Evolutionary conservation across 2,113 vertebrate genomes (phyloP), one percentile per base, ranked within the genome.

Genomic region (Alaudala cheleensis): DNA sequence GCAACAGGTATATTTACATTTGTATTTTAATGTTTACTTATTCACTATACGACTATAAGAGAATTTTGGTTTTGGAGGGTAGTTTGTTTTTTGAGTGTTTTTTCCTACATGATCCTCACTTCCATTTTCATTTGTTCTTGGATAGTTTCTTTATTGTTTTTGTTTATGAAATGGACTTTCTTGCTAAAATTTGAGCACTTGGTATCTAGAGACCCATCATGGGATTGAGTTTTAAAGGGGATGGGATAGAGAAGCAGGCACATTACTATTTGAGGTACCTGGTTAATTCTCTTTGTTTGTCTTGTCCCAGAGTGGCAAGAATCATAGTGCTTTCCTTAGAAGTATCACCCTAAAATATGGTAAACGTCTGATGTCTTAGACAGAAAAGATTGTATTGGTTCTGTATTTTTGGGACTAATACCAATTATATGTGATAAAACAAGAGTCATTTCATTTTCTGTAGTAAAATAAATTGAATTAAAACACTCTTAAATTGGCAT

Each of bases 1-100:
- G 92, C 33, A 80, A 54, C 70, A 82, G 97, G 98, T 97, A 96
- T 66, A 91, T 97, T 54, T 93, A 39, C 21, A 45, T 91, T 53
- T 90, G 24, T 47, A 37, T 90, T 84, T 90, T 49, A 50, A 26
- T 44, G 33, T 82, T 71, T 39, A 5, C 14, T 65, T 73, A 11
- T 45, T 85, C 7, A 12, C 29, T 50, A 0, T 20, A 40, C 25
- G 10, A 60, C 26, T 58, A 2, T 44, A 33, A 37, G 33, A 74
- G 70, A 86, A 44, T 64, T 93, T 72, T 69, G 21, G 1, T 31
- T 90, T 58, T 71, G 62, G 50, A 69, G 24, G 2, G 22, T 56
- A 10, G 15, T 47, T 81, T 76, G 25, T 10, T 53, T 8, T 72
- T 42, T 51, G 6, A 1, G 1, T 5, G 7, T 6, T 24, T 80